Conservation (phyloP, 1,140 invertebrate genomes). For the Drosophila varians region DNA sequence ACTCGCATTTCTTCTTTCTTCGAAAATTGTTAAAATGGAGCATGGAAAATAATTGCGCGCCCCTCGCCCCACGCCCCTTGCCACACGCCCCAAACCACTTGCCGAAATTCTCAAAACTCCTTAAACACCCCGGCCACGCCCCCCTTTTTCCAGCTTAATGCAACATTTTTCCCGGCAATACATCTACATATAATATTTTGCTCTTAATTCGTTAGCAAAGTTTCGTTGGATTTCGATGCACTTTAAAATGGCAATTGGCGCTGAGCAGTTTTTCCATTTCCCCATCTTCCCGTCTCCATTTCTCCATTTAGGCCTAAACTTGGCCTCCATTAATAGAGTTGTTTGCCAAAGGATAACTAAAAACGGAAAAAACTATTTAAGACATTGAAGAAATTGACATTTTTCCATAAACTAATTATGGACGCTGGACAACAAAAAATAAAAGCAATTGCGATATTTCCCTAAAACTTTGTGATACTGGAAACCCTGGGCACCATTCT, state of each 20-base stretch:
- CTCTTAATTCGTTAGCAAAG: constrained; percentile 48
- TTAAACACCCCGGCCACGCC: not conserved
- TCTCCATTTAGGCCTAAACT: not conserved
- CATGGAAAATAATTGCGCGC: constrained; percentile 48
- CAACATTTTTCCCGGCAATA: constrained; percentile 41
- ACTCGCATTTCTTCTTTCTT: constrained; percentile 47
- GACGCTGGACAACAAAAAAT: too few relatives aligned
- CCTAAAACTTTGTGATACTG: not conserved
- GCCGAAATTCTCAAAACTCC: not conserved
- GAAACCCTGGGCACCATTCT: not conserved
- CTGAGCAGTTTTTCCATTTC: constrained; percentile 26
- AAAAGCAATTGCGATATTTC: too few relatives aligned
- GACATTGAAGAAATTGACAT: too few relatives aligned
- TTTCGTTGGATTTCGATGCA: constrained; percentile 23
- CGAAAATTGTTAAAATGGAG: constrained; percentile 53
- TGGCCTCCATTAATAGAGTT: constrained; percentile 12
- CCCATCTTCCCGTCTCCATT: too few relatives aligned
- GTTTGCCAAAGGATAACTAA: not conserved
- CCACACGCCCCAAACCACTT: not conserved
- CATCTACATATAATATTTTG: constrained; percentile 48
- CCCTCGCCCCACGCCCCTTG: not conserved
- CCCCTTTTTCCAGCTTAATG: constrained; percentile 19
- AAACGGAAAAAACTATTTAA: not conserved
- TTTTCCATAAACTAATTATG: too few relatives aligned
- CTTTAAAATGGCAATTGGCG: constrained; percentile 46